These are phyloP conservation scores for Danio kyathit DNA, from an alignment of 2,797 vertebrate species.

Conservation along the genomic window DNA sequence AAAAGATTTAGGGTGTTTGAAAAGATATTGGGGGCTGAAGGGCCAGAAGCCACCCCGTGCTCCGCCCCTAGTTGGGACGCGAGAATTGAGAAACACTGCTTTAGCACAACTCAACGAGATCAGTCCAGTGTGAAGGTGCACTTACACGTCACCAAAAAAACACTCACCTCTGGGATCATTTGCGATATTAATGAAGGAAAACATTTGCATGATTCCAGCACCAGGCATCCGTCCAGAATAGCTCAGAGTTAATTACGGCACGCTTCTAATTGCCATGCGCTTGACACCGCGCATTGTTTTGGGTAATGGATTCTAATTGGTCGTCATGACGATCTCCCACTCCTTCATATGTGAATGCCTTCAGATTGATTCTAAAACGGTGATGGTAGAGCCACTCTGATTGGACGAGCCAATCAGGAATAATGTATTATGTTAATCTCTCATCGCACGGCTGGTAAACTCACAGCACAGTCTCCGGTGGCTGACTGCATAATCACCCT, in stretches of 20 bases:
- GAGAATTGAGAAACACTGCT: no score
- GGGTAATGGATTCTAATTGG: conserved; percentile 40
- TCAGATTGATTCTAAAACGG: not conserved
- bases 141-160: not conserved
- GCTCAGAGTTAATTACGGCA: conserved; percentile 32
- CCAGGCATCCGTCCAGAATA: conserved; percentile 29
- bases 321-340: conserved; percentile 28
- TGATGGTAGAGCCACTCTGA: not conserved
- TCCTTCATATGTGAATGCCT: not conserved
- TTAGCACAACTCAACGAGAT: not conserved
- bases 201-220: conserved; percentile 33
- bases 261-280: conserved; percentile 29
- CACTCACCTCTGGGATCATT: conserved; percentile 20
- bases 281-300: conserved; percentile 22
- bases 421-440: not conserved
- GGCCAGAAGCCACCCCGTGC: no score
- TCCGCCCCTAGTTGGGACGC: no score
- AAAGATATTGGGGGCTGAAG: no score
- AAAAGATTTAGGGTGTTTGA: no score
- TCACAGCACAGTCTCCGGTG: not conserved
- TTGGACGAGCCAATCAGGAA: not conserved
- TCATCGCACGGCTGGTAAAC: not conserved
- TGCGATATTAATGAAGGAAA: conserved; percentile 23
- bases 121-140: no score
- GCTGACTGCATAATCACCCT: not conserved